Evolutionary conservation across 2,888 invertebrate genomes (phyloP), one percentile per base, ranked within the genome.

Genomic region (Bellardia bayeri): DNA sequence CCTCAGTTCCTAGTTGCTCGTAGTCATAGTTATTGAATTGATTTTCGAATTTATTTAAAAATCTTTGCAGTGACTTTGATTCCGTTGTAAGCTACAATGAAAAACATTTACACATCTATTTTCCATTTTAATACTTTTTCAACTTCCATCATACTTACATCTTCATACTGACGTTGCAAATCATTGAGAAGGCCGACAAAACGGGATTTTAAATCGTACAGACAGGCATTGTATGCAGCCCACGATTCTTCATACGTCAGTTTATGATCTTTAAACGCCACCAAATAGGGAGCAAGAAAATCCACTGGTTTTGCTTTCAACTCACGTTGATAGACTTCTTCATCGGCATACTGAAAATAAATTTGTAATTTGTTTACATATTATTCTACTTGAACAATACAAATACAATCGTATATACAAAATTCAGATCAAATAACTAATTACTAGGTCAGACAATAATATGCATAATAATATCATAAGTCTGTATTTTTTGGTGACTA

Each of bases 161-260:
- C 94, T 89, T 97, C 96, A 91, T 96, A 96, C 88, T 95, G 94
- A 37, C 94, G 94, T 89, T 96, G 96, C 37, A 97, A 95, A 51
- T 95, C 92, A 87, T 95, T 95, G 16, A 96, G 96, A 58, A 96
- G 94, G 0, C 94, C 94, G 5, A 96, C 93, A 86, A 96, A 94
- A 49, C 95, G 94, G 0, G 95, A 93, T 90, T 96, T 96, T 89
- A 96, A 96, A 91, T 97, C 97, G 75, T 94, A 94, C 61, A 97
- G 93, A 87, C 97, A 97, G 7, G 91, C 89, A 66, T 92, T 90
- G 68, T 91, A 93, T 0, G 91, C 92, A 3, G 76, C 82, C 87
- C 90, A 82, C 0, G 94, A 93, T 86, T 93, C 92, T 0, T 91
- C 90, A 4, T 85, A 87, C 0, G 91, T 91, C 1, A 92, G 89